These are phyloP conservation scores for Tupiocoris notatus DNA, from an alignment of 2,888 invertebrate species.

Conservation along the genomic window DNA sequence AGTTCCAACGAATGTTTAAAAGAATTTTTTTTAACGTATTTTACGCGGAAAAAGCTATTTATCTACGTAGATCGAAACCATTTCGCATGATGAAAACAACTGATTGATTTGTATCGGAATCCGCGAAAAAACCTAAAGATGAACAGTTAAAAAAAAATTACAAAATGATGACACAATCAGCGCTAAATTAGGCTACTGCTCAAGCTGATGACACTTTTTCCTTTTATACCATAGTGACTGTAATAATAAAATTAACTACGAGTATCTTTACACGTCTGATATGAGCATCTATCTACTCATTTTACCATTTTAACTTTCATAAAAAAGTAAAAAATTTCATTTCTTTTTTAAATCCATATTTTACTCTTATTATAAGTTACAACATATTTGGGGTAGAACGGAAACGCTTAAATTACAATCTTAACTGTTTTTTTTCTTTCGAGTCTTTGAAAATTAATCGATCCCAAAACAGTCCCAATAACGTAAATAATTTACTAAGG, in stretches of 20 bases:
- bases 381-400: not conserved
- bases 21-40: too few species aligned
- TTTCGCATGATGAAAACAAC: too few species aligned
- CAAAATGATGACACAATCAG: too few species aligned
- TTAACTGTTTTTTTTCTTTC: not conserved
- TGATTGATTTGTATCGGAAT: too few species aligned
- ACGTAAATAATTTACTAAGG: too few species aligned
- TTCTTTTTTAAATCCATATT: constrained; percentile 2
- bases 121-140: too few species aligned
- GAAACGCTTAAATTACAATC: constrained; percentile 12
- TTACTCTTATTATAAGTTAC: constrained; percentile 19
- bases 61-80: too few species aligned
- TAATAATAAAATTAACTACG: not conserved
- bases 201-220: not conserved
- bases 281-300: constrained; percentile 5
- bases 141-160: too few species aligned
- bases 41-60: too few species aligned
- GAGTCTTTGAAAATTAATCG: too few species aligned
- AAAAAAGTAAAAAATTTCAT: not conserved
- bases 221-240: not conserved
- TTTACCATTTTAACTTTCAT: not conserved
- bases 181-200: not conserved
- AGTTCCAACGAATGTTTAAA: too few species aligned
- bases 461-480: too few species aligned
- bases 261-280: not conserved